Percentiles rank a stretch among this genome's conserved stretches.
These are phyloP conservation scores for Ophioderma brevispina DNA, from an alignment of 35 echinoderm and acorn worm genomes.

Conservation along the genomic window DNA sequence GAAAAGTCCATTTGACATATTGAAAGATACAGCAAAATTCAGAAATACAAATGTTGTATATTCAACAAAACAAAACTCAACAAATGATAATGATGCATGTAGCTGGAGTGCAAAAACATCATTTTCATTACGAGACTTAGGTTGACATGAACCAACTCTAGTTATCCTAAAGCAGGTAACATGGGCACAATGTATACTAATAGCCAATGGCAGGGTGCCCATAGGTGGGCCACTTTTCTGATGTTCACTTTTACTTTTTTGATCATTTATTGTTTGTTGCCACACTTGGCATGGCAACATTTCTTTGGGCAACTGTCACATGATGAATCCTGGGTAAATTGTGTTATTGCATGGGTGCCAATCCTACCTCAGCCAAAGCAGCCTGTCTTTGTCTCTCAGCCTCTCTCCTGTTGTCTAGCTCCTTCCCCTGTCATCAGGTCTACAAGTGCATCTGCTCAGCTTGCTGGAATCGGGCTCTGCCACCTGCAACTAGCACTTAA, in stretches of 20 bases:
- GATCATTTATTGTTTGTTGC: not conserved
- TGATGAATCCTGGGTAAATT: not conserved
- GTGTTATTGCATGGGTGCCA: not conserved
- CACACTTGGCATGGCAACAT: not conserved
- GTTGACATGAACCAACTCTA: no score
- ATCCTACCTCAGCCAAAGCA: constrained; percentile 23
- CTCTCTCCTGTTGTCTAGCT: not conserved
- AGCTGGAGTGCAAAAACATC: no score
- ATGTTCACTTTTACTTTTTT: not conserved
- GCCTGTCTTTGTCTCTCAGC: constrained; percentile 30
- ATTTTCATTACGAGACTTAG: no score
- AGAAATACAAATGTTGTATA: no score
- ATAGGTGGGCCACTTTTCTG: not conserved
- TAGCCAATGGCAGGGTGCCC: not conserved
- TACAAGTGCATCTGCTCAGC: constrained; percentile 37
- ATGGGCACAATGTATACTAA: no score
- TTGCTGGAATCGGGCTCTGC: constrained; percentile 52
- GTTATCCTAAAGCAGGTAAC: no score
- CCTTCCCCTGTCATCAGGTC: constrained; percentile 31
- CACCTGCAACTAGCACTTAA: constrained; percentile 19
- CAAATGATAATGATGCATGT: no score
- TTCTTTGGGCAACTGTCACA: not conserved
- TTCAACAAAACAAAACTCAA: no score
- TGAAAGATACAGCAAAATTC: no score
- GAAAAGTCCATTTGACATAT: no score